These are phyloP conservation scores for Bothrops jararaca DNA, from an alignment of 2,113 vertebrate genomes.

Conservation along the genomic window DNA sequence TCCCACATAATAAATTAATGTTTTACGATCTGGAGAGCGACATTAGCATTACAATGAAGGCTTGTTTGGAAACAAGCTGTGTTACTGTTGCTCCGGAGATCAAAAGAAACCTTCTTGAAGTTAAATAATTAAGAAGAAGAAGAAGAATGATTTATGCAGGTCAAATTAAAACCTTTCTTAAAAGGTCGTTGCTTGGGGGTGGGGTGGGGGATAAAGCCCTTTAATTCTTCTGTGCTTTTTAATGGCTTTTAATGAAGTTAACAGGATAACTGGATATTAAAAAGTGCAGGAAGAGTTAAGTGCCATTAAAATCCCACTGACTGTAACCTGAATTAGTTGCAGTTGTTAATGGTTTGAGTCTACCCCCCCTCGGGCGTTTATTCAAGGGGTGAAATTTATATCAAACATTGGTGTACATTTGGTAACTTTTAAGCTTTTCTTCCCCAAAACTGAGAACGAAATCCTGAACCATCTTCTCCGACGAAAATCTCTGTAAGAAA, in stretches of 20 bases:
- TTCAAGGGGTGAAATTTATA: slow-evolving; percentile 26
- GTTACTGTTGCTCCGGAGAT: slow-evolving; percentile 65
- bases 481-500: slow-evolving; percentile 27
- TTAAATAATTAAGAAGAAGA: slow-evolving; percentile 18
- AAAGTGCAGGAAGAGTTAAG: neutral
- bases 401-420: slow-evolving; percentile 40
- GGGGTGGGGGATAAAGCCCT: slow-evolving; percentile 45
- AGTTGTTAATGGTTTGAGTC: neutral
- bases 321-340: neutral
- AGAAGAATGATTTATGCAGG: slow-evolving; percentile 63
- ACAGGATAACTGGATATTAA: slow-evolving; percentile 42
- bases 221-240: slow-evolving; percentile 60
- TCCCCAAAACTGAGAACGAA: slow-evolving; percentile 30
- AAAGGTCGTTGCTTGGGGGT: slow-evolving; percentile 56
- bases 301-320: neutral
- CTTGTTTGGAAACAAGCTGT: slow-evolving; percentile 66
- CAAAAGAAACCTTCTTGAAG: slow-evolving; percentile 43
- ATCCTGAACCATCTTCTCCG: slow-evolving; percentile 40
- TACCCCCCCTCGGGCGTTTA: neutral
- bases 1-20: slow-evolving; percentile 64
- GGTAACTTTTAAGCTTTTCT: slow-evolving; percentile 50
- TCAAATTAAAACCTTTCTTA: slow-evolving; percentile 69
- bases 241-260: slow-evolving; percentile 65
- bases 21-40: slow-evolving; percentile 65
- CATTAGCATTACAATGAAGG: slow-evolving; percentile 67